Evolutionary conservation across 2,888 invertebrate genomes (phyloP).

Genomic region (Hirudinaria manillensis): DNA sequence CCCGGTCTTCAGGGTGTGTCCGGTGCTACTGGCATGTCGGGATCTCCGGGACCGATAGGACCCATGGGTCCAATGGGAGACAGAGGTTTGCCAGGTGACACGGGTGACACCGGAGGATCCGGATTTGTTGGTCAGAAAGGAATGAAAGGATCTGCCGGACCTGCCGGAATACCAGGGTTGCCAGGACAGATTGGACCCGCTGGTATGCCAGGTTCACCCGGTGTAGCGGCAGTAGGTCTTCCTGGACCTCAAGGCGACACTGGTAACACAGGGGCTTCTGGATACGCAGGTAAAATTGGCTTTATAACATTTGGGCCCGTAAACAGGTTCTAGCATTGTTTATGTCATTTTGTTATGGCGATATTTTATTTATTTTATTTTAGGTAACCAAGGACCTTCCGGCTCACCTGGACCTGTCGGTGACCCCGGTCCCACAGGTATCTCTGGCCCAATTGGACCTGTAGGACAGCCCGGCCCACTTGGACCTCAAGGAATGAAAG

Average conservation of each 20-base stretch:
- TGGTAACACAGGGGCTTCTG: constrained; percentile 29
- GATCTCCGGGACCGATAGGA: constrained; percentile 24
- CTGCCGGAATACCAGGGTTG: constrained; percentile 28
- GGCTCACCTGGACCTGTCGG: constrained; percentile 32
- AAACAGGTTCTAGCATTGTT: background rate
- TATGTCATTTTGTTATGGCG: too few species aligned
- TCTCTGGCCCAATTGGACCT: constrained; percentile 17
- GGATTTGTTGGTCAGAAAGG: constrained; percentile 28
- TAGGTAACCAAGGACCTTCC: constrained; percentile 35
- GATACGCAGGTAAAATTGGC: constrained; percentile 11
- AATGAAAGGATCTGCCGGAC: constrained; percentile 30
- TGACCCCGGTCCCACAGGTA: constrained; percentile 30
- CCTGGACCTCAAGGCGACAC: constrained; percentile 30
- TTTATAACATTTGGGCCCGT: background rate
- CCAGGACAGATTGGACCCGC: constrained; percentile 33
- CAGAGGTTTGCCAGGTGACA: constrained; percentile 27
- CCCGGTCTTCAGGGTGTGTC: constrained; percentile 26
- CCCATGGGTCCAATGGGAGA: constrained; percentile 23
- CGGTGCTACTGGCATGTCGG: constrained; percentile 28
- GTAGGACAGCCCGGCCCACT: constrained; percentile 32
- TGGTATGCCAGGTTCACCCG: constrained; percentile 29
- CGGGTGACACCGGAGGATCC: constrained; percentile 27
- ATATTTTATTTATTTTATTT: too few species aligned
- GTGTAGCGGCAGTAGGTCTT: constrained; percentile 28
- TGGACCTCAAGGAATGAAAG: constrained; percentile 34